phyloP scores from a whole-genome alignment of 1,140 invertebrate genomes.

The Drosophila burlai region DNA sequence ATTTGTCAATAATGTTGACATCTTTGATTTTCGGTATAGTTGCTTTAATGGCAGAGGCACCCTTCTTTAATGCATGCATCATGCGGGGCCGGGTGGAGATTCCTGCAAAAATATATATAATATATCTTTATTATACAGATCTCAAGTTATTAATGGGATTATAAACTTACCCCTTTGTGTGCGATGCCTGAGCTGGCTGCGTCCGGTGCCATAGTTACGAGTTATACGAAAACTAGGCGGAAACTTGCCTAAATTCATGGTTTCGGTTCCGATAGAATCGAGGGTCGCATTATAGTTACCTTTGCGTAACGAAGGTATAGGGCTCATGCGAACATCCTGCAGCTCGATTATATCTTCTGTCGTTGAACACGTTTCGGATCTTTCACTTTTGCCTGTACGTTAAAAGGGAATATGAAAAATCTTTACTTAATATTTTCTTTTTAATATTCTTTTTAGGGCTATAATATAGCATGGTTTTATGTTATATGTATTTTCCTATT shows the following conservation, averaged over 20 bases:
- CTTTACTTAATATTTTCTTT: neutral
- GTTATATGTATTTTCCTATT: too few relatives aligned
- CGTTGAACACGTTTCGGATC: slow-evolving; percentile 81
- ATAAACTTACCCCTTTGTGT: slow-evolving; percentile 86
- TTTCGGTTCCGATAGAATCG: slow-evolving; percentile 79
- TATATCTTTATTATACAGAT: neutral
- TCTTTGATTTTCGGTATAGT: slow-evolving; percentile 97
- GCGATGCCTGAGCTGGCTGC: slow-evolving; percentile 87
- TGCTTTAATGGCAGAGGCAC: slow-evolving; percentile 91
- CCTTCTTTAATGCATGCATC: slow-evolving; percentile 91
- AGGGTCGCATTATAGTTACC: slow-evolving; percentile 86
- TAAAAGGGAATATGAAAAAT: neutral
- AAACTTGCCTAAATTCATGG: slow-evolving; percentile 89
- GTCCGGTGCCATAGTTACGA: slow-evolving; percentile 86
- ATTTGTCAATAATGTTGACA: slow-evolving; percentile 98
- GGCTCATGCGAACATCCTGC: slow-evolving; percentile 93
- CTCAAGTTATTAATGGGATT: neutral
- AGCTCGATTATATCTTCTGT: slow-evolving; percentile 92
- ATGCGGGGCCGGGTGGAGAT: slow-evolving; percentile 88
- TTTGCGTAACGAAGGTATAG: slow-evolving; percentile 92
- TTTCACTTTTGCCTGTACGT: slow-evolving; percentile 71
- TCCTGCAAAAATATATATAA: slow-evolving; percentile 33
- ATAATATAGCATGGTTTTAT: too few relatives aligned
- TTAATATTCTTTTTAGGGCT: neutral
- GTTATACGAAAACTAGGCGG: slow-evolving; percentile 93